phyloP scores from a whole-genome alignment of 2,797 vertebrate genomes.

The Sylvilagus floridanus region DNA sequence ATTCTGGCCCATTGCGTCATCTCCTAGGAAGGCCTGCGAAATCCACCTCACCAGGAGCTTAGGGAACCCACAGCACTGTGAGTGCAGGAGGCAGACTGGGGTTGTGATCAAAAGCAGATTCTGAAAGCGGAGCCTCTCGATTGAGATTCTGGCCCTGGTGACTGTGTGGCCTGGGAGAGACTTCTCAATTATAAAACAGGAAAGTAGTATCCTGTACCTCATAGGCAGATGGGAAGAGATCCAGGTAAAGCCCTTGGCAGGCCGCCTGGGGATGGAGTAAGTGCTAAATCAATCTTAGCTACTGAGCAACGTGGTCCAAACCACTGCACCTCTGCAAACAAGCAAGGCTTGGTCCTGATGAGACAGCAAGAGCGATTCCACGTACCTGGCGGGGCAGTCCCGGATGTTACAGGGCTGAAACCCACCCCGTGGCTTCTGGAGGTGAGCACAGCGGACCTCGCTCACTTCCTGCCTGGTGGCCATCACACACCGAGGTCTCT shows the following conservation, averaged over 20 bases:
- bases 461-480: slow-evolving; percentile 85
- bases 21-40: not conserved
- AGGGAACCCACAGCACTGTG: not conserved
- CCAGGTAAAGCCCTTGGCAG: not conserved
- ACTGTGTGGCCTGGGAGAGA: not conserved
- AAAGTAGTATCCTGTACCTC: not conserved
- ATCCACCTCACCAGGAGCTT: fast-evolving
- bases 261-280: not conserved
- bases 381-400: slow-evolving; percentile 93
- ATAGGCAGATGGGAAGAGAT: fast-evolving
- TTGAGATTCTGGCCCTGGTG: not conserved
- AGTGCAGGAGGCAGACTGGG: not conserved
- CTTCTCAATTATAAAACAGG: not conserved
- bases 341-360: not conserved
- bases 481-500: slow-evolving; percentile 86
- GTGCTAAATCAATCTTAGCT: not conserved
- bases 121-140: fast-evolving
- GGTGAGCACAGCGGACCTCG: slow-evolving; percentile 87
- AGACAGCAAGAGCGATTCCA: not conserved
- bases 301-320: not conserved
- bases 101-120: not conserved
- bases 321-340: not conserved
- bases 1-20: fast-evolving
- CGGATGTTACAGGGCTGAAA: slow-evolving; percentile 89
- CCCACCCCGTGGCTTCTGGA: slow-evolving; percentile 86